These are phyloP conservation scores for Mycalesis mineus DNA, from an alignment of 2,888 invertebrate species.

Conservation along the genomic window DNA sequence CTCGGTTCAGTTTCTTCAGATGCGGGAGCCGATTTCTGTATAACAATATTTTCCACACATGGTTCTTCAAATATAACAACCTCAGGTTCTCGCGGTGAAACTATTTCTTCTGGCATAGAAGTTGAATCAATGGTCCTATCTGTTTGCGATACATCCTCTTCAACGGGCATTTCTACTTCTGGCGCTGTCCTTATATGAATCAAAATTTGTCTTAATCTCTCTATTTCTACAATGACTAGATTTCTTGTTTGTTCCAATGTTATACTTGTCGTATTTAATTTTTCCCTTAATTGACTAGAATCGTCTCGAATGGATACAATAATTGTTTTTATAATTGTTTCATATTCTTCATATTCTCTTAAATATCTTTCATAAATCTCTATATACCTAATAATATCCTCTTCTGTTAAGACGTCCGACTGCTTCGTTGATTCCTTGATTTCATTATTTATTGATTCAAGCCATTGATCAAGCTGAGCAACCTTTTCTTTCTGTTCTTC, in stretches of 20 bases:
- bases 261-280: conserved; percentile 75
- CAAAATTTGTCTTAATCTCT: conserved; percentile 71
- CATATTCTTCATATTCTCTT: conserved; percentile 68
- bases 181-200: conserved; percentile 53
- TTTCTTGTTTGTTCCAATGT: conserved; percentile 80
- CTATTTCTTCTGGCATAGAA: conserved; percentile 85
- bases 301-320: conserved; percentile 66
- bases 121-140: conserved; percentile 83
- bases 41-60: conserved; percentile 27
- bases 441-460: conserved; percentile 68
- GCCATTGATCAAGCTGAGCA: conserved; percentile 69
- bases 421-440: conserved; percentile 66
- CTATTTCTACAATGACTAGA: conserved; percentile 80
- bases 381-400: conserved; percentile 65
- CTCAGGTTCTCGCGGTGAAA: conserved; percentile 53
- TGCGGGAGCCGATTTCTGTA: neutral
- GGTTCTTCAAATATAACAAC: conserved; percentile 36
- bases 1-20: conserved; percentile 16
- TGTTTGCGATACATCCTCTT: conserved; percentile 74
- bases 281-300: conserved; percentile 74
- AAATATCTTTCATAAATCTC: conserved; percentile 70
- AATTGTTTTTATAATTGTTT: conserved; percentile 63
- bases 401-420: conserved; percentile 55
- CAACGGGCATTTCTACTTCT: conserved; percentile 44
- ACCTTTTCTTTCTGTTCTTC: conserved; percentile 63